A percentile compares a stretch with the other conserved stretches of the same genome.
Evolutionary conservation across 2,113 vertebrate genomes (phyloP).

Genomic region (Oreotragus oreotragus): DNA sequence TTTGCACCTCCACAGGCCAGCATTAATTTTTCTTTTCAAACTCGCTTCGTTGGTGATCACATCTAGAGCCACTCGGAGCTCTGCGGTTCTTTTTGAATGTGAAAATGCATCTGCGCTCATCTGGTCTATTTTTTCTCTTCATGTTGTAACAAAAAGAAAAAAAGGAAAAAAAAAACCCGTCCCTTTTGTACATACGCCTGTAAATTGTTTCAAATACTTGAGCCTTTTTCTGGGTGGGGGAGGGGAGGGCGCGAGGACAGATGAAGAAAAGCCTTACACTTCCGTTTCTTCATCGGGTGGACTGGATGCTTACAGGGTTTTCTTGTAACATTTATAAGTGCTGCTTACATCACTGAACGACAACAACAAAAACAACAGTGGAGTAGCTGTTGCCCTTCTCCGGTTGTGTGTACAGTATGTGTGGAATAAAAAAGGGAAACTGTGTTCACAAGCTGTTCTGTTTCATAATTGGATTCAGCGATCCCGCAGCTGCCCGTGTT

Average conservation of each 20-base stretch:
- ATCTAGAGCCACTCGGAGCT: conserved; percentile 94
- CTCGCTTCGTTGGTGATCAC: conserved; percentile 81
- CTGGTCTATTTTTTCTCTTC: conserved; percentile 86
- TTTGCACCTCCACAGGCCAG: conserved; percentile 83
- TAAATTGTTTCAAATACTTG: conserved; percentile 99
- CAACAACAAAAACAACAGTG: conserved; percentile 87
- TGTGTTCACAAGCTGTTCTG: conserved; percentile 91
- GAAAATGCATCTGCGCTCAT: conserved; percentile 87
- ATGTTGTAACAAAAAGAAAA: conserved; percentile 85
- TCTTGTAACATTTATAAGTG: conserved; percentile 99
- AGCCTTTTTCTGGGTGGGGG: conserved; percentile 92
- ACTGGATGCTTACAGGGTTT: conserved; percentile 98
- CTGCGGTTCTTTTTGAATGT: conserved; percentile 93
- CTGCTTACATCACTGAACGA: conserved; percentile 99
- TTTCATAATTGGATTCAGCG: conserved; percentile 96
- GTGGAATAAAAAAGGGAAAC: conserved; percentile 93
- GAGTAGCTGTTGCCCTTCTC: conserved; percentile 92
- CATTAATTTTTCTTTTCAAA: conserved; percentile 81
- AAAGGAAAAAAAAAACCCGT: conserved; percentile 80
- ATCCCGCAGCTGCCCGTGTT: conserved; percentile 95
- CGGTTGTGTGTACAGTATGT: conserved; percentile 88
- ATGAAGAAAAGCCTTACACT: conserved; percentile 99
- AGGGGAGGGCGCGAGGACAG: conserved; percentile 82
- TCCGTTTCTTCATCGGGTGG: conserved; percentile 99
- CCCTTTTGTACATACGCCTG: conserved; percentile 98